Base-by-base conservation (phyloP, 2,113 vertebrate genomes). In the Actenoides lindsayi region DNA sequence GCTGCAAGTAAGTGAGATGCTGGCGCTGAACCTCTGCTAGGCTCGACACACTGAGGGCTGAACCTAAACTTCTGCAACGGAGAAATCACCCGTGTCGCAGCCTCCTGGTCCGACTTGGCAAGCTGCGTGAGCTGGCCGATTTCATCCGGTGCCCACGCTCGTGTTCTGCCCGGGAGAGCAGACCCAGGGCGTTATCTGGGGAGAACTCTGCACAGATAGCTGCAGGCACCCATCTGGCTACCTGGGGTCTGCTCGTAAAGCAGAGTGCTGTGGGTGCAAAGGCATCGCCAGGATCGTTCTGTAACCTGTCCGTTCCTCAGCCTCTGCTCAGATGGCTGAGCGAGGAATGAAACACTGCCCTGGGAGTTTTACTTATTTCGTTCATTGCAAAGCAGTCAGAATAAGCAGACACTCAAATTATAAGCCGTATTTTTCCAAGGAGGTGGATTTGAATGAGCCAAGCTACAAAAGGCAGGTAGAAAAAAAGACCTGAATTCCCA, bases 131-230 rank as follows among this genome's bases (percentile, higher is more conserved):
- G 41, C 48, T 51, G 39, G 5, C 5, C 50, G 70, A 56, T 27
- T 37, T 27, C 15, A 84, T 21, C 27, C 60, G 8, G 56, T 21
- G 70, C 51, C 70, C 27, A 3, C 5, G 7, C 41, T 73, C 7
- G 0, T 44, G 0, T 39, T 42, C 42, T 37, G 76, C 76, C 62
- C 10, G 1, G 0, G 42, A 35, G 48, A 42, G 24, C 53, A 87
- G 83, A 51, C 51, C 46, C 46, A 48, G 35, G 39, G 33, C 41
- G 23, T 31, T 39, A 8, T 18, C 35, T 63, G 77, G 7, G 33
- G 73, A 33, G 87, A 48, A 48, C 1, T 24, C 35, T 25, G 57
- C 64, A 39, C 50, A 33, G 57, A 28, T 13, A 51, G 53, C 64
- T 44, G 41, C 41, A 46, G 53, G 6, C 42, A 62, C 79, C 41